These are phyloP conservation scores for Phragmatobia fuliginosa DNA, from an alignment of 2,888 invertebrate species.

Conservation along the genomic window DNA sequence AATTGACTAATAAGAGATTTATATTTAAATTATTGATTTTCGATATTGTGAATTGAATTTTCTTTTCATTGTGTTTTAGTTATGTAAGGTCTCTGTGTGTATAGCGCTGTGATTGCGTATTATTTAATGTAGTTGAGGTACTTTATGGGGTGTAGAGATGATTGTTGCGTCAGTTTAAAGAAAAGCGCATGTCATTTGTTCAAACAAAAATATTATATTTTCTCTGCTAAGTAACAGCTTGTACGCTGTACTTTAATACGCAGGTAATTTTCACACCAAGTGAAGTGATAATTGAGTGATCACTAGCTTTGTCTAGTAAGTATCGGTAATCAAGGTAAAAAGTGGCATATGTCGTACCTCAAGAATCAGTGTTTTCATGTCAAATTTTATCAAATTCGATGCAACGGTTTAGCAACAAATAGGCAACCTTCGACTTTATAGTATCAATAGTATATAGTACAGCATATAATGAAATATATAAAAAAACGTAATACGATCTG, in stretches of 20 bases:
- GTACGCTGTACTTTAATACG: no score
- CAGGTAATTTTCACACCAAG: neutral
- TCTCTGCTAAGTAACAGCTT: neutral
- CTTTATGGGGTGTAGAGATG: neutral
- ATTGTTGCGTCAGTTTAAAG: neutral
- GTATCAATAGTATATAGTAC: no score
- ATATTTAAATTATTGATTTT: constrained; percentile 43
- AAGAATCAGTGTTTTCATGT: no score
- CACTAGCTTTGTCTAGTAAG: no score
- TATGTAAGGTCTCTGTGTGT: constrained; percentile 14
- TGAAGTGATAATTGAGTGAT: neutral
- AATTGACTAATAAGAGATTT: constrained; percentile 41
- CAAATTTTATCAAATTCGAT: no score
- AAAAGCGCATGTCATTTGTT: neutral
- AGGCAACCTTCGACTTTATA: no score
- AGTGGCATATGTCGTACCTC: no score
- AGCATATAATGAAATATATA: no score
- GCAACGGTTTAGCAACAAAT: no score
- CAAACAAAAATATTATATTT: neutral
- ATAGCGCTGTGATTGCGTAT: neutral
- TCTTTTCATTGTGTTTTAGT: constrained; percentile 16
- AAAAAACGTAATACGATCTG: no score
- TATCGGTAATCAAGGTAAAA: no score
- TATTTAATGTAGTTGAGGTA: neutral
- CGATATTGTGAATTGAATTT: constrained; percentile 29